Evolutionary conservation across 2,888 invertebrate species (phyloP), one percentile per base, ranked within the genome.

Genomic region (Amphiduros pacificus): DNA sequence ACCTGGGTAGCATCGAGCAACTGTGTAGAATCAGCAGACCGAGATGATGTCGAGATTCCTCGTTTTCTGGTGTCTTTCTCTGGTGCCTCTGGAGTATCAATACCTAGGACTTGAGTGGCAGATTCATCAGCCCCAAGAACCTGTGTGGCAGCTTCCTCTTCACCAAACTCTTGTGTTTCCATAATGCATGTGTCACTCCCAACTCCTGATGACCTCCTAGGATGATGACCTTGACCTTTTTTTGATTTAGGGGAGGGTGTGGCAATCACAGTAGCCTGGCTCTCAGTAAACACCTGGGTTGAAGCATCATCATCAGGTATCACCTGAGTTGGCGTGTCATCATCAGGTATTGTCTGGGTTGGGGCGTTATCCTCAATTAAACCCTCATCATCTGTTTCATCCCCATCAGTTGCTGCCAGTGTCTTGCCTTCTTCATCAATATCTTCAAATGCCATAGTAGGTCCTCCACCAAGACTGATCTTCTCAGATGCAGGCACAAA

Each of bases 261-360:
- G n/a, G 36, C 36, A 9, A 36, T 20, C 20, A 9, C 17, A 48
- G 9, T 26, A 5, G 29, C 11, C 28, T 6, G 31, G 17, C 5
- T 31, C 53, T 32, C 51, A 20, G n/a, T 32, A 6, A 50, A 32
- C 36, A 58, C 50, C 51, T 58, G 58, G n/a, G 58, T 58, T 9
- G 58, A 32, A 6, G 31, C 32, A 50, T 50, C 50, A 5, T 17
- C 49, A n/a, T 14, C 51, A 49, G 11, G 11, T 9, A 44, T 44
- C 44, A 44, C n/a, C n/a, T 44, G 44, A 4, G 44, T 44, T 11
- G 44, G 44, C 9, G 4, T 44, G n/a, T 44, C 44, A 11, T 36
- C 36, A 9, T n/a, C 44, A 44, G 6, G 20, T 20, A 44, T 20
- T 44, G 44, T 44, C n/a, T 44, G 44, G 22, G 44, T 44, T n/a